phyloP scores from a whole-genome alignment of 1,140 invertebrate genomes.

The Argopecten irradians region DNA sequence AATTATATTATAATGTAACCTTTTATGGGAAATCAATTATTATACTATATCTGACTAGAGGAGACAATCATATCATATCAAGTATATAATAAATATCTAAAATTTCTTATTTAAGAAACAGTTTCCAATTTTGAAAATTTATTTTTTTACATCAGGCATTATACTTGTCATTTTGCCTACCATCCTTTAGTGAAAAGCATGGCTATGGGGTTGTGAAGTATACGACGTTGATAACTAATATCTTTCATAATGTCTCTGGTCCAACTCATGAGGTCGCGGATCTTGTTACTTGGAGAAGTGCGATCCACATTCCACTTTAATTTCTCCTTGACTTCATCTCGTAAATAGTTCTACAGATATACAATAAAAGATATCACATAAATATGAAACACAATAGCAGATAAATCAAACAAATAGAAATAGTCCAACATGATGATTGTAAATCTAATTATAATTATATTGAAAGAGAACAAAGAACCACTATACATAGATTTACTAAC shows the following conservation, averaged over 20 bases:
- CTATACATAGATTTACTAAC: slow-evolving; percentile 50
- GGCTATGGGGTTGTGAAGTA: slow-evolving; percentile 73
- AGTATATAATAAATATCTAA: no score
- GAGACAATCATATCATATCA: background rate
- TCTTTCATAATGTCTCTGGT: slow-evolving; percentile 76
- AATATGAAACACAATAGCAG: no score
- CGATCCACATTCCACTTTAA: slow-evolving; percentile 76
- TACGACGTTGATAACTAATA: slow-evolving; percentile 75
- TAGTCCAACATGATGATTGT: no score
- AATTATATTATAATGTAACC: slow-evolving; percentile 72
- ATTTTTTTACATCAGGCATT: no score
- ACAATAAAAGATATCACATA: background rate
- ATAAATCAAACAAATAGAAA: no score
- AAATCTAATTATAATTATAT: no score
- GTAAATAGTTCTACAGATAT: slow-evolving; percentile 69
- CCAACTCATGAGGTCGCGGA: slow-evolving; percentile 76
- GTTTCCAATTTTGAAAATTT: no score
- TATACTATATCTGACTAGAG: no score
- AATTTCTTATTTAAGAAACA: no score
- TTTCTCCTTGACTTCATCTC: slow-evolving; percentile 77
- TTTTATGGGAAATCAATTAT: slow-evolving; percentile 39
- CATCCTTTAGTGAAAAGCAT: slow-evolving; percentile 75
- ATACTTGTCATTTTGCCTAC: slow-evolving; percentile 53
- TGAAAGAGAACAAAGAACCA: no score
- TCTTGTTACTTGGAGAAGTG: slow-evolving; percentile 76